A percentile compares a stretch with the other conserved stretches of the same genome.
phyloP scores from a whole-genome alignment of 2,888 invertebrate genomes.

The Agrypnus murinus region DNA sequence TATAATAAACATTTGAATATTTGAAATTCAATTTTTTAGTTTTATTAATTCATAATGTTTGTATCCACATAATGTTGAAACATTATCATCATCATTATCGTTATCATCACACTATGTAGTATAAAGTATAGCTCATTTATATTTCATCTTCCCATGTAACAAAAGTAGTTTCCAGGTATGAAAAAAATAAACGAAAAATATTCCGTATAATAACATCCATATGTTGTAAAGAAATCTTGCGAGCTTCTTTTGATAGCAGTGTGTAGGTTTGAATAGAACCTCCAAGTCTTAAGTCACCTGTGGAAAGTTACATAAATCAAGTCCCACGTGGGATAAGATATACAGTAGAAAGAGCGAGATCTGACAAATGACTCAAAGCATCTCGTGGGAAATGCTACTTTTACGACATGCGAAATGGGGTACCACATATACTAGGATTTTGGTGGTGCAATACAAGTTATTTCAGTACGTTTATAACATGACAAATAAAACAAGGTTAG shows the following conservation, averaged over 20 bases:
- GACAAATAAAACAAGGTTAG: conserved; percentile 16
- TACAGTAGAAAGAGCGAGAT: conserved; percentile 24
- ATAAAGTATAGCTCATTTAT: too few species aligned
- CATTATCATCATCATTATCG: too few species aligned
- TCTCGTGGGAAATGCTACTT: conserved; percentile 29
- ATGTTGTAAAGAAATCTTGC: conserved; percentile 3
- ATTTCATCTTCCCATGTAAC: too few species aligned
- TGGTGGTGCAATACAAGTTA: conserved; percentile 7
- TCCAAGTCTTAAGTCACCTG: conserved; percentile 23
- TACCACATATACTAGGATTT: conserved; percentile 18
- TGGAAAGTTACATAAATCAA: conserved; percentile 30
- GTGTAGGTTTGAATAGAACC: conserved; percentile 21
- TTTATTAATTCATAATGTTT: too few species aligned
- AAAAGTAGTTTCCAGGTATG: too few species aligned
- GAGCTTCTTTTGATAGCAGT: conserved; percentile 9
- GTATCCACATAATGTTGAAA: too few species aligned
- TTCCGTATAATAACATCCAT: neutral
- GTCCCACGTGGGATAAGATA: conserved; percentile 26
- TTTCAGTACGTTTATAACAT: conserved; percentile 13
- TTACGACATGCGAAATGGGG: conserved; percentile 32
- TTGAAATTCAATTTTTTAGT: too few species aligned
- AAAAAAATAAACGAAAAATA: neutral
- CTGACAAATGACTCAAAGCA: conserved; percentile 34
- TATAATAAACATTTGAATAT: too few species aligned
- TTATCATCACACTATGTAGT: too few species aligned